Percentiles rank a stretch among this genome's conserved stretches.
These are phyloP conservation scores for Naja naja DNA, from an alignment of 2,113 vertebrate species.

Conservation along the genomic window DNA sequence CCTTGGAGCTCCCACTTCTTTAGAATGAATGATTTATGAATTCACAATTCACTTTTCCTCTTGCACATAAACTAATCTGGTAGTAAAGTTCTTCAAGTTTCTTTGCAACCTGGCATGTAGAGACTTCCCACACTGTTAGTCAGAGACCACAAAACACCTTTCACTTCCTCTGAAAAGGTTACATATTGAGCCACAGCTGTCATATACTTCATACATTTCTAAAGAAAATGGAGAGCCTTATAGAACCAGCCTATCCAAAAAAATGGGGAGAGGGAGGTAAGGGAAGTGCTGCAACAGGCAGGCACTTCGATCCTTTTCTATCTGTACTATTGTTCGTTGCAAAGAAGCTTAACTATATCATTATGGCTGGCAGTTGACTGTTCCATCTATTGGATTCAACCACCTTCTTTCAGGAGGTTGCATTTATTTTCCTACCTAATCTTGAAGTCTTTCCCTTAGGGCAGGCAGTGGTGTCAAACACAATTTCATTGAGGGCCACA, in stretches of 20 bases:
- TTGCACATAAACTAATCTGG: background rate
- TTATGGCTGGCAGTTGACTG: background rate
- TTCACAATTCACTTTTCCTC: background rate
- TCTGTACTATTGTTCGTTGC: background rate
- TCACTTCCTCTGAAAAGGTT: conserved; percentile 46
- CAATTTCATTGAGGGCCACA: too few species aligned
- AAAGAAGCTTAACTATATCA: background rate
- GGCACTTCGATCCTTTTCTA: background rate
- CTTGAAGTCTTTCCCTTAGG: background rate
- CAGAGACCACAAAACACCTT: conserved; percentile 13
- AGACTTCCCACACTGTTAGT: conserved; percentile 1
- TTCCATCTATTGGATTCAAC: background rate
- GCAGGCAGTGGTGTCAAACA: too few species aligned
- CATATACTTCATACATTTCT: background rate
- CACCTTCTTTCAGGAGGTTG: background rate
- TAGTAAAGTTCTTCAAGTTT: conserved; percentile 40
- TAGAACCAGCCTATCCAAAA: background rate
- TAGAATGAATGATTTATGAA: background rate
- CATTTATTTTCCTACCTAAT: background rate
- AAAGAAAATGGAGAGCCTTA: background rate
- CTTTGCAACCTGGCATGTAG: conserved; percentile 19
- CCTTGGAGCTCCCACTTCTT: rapidly evolving
- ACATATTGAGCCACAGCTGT: conserved; percentile 7
- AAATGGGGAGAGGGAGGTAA: background rate
- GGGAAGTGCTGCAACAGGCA: background rate